These are phyloP conservation scores for Tapirus terrestris DNA, from an alignment of 2,113 vertebrate genomes.

Conservation along the genomic window DNA sequence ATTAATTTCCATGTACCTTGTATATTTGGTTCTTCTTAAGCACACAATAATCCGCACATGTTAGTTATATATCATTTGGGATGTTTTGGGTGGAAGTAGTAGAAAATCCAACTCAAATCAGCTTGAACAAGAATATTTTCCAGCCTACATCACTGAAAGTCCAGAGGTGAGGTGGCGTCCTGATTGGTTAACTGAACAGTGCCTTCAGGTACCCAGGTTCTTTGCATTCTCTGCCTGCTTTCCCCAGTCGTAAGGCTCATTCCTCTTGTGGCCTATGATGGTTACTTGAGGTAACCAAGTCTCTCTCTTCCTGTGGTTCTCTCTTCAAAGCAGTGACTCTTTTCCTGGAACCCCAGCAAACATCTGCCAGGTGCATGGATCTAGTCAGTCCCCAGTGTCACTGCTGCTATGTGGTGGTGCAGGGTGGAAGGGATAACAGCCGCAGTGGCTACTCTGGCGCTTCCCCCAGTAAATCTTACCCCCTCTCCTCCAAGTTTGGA, in stretches of 20 bases:
- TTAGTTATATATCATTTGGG: neutral
- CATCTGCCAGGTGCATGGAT: neutral
- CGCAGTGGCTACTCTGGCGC: neutral
- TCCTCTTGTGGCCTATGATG: neutral
- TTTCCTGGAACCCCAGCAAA: neutral
- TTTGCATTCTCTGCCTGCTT: neutral
- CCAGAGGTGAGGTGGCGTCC: neutral
- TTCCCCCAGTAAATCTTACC: neutral
- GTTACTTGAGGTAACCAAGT: neutral
- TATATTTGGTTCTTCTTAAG: neutral
- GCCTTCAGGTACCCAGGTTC: neutral
- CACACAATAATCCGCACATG: neutral
- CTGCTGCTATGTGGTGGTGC: neutral
- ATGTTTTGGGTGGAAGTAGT: neutral
- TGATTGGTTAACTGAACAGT: neutral
- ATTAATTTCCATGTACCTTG: neutral
- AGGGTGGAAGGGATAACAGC: neutral
- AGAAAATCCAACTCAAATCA: neutral
- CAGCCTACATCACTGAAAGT: neutral
- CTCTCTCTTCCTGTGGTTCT: neutral
- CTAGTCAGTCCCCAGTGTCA: neutral
- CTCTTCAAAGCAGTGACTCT: neutral
- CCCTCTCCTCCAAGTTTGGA: neutral
- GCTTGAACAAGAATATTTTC: neutral
- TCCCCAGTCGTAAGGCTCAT: neutral